Evolutionary conservation across 2,888 invertebrate genomes (phyloP).

Genomic region (Hyalella azteca): DNA sequence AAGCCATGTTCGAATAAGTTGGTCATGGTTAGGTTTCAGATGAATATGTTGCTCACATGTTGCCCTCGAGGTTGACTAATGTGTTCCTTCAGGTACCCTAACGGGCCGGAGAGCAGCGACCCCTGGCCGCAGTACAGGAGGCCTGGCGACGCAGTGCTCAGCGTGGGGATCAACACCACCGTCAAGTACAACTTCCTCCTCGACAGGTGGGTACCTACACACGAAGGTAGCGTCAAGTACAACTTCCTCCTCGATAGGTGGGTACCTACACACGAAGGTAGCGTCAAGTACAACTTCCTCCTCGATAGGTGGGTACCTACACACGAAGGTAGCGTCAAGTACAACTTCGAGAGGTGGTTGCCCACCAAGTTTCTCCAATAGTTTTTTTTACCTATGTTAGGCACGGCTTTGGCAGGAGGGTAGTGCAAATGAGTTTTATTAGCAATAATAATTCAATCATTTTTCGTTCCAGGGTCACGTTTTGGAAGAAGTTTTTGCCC

Average conservation of each 20-base stretch:
- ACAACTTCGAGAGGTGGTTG: constrained; percentile 26
- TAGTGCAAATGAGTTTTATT: no score
- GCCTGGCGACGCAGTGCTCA: constrained; percentile 11
- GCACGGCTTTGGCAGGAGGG: no score
- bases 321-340: not conserved
- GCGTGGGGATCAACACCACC: not conserved
- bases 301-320: constrained; percentile 5
- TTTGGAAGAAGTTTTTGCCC: constrained; percentile 40
- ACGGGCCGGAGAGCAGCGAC: not conserved
- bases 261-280: not conserved
- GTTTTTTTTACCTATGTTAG: no score
- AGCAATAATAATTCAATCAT: not conserved
- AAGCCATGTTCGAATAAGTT: no score
- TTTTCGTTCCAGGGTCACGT: constrained; percentile 33
- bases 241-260: constrained; percentile 35
- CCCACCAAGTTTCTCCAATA: no score
- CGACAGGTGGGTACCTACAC: not conserved
- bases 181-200: constrained; percentile 28
- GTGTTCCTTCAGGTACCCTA: constrained; percentile 17
- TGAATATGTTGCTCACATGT: no score
- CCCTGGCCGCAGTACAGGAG: constrained; percentile 34
- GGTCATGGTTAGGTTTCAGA: no score
- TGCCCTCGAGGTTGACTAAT: no score
- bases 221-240: not conserved
- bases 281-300: constrained; percentile 9